A percentile compares a stretch with the other conserved stretches of the same genome.
Conservation (phyloP, 2,797 vertebrate species). For the Poeciliopsis presidionis region DNA sequence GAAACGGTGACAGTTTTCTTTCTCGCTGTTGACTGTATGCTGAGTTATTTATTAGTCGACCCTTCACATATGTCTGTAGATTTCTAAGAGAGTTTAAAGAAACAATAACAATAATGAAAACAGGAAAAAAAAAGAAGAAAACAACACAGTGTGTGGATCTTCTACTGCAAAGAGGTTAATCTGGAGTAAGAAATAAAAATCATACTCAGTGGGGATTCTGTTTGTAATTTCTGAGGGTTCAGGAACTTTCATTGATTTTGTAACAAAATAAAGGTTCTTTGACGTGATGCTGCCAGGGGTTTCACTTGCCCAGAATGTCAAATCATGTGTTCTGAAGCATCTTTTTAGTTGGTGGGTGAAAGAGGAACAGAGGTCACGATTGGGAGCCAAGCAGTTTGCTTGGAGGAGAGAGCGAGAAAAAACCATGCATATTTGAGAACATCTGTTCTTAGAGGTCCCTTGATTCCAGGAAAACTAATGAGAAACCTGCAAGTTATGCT, state of each 20-base stretch:
- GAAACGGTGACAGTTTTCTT: neutral
- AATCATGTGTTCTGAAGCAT: conserved; percentile 8
- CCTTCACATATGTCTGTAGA: conserved; percentile 1
- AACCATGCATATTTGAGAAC: neutral
- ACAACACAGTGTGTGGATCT: neutral
- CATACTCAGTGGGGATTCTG: neutral
- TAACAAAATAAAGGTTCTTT: conserved; percentile 25
- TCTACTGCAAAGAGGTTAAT: neutral
- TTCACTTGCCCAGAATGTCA: conserved; percentile 27
- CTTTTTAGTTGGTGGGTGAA: conserved; percentile 26
- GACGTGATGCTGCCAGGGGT: conserved; percentile 15
- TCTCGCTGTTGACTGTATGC: neutral
- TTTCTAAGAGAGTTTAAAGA: neutral
- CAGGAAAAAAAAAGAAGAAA: neutral
- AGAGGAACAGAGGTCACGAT: conserved; percentile 44
- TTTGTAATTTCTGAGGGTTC: neutral
- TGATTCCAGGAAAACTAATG: neutral
- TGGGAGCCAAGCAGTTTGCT: neutral
- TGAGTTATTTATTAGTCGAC: neutral
- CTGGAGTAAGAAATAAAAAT: neutral
- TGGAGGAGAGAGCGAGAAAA: neutral
- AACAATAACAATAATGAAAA: neutral
- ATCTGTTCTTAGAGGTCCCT: neutral
- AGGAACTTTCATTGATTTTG: neutral
- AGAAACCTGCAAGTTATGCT: neutral